A percentile compares a stretch with the other conserved stretches of the same genome.
Evolutionary conservation across 2,888 invertebrate genomes (phyloP).

Genomic region (Rhingia rostrata): DNA sequence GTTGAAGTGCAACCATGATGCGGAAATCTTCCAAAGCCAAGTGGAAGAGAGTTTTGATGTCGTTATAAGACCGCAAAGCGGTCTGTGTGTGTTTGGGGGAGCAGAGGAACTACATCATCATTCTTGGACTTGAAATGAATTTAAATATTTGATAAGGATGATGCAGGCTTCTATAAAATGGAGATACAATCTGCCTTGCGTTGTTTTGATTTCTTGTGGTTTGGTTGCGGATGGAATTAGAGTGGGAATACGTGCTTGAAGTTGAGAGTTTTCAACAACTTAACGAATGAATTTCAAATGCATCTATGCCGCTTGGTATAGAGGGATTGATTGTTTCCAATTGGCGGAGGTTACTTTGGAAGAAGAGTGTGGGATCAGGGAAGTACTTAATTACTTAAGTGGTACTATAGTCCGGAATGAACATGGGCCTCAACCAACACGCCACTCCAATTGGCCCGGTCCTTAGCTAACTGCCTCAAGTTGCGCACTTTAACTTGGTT

Average conservation of each 20-base stretch:
- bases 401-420: too few relatives aligned
- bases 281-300: too few relatives aligned
- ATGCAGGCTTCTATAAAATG: background rate
- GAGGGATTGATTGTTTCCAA: too few relatives aligned
- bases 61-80: constrained; percentile 28
- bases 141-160: constrained; percentile 20
- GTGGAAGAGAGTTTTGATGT: constrained; percentile 46
- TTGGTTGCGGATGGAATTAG: background rate
- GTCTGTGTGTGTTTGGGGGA: constrained; percentile 13
- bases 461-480: too few relatives aligned
- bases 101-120: constrained; percentile 18
- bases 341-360: too few relatives aligned
- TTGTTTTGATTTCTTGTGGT: background rate
- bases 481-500: too few relatives aligned
- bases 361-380: too few relatives aligned
- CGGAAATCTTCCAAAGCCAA: constrained; percentile 59
- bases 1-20: constrained; percentile 63
- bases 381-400: too few relatives aligned
- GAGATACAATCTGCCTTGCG: constrained; percentile 1
- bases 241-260: constrained; percentile 16
- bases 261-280: too few relatives aligned
- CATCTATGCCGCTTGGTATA: too few relatives aligned
- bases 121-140: constrained; percentile 24
- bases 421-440: too few relatives aligned
- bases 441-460: too few relatives aligned